These are phyloP conservation scores for Uria aalge DNA, from an alignment of 2,113 vertebrate genomes.

Conservation along the genomic window DNA sequence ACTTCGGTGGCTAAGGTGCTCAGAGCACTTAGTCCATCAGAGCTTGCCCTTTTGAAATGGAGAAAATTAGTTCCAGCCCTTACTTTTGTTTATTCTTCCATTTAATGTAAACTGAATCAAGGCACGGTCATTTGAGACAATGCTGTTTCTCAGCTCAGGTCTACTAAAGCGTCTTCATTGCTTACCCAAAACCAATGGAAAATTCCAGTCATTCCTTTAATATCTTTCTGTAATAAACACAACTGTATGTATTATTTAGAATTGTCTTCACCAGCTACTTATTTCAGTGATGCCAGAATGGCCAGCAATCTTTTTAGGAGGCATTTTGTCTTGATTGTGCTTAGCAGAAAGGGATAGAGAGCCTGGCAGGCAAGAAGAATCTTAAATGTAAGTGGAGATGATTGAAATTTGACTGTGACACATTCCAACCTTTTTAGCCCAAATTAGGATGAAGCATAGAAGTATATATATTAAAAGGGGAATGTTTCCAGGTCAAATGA, in stretches of 20 bases:
- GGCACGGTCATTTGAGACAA: not conserved
- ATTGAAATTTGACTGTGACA: conserved; percentile 4
- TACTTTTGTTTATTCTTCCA: conserved; percentile 22
- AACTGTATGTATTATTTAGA: conserved; percentile 45
- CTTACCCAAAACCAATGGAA: conserved; percentile 26
- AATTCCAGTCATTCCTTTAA: conserved; percentile 44
- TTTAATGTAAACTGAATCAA: conserved; percentile 35
- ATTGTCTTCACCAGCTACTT: conserved; percentile 9
- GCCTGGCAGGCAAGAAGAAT: not conserved
- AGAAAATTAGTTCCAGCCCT: conserved; percentile 34
- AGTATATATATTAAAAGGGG: not conserved
- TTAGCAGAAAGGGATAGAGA: not conserved
- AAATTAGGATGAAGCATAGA: not conserved
- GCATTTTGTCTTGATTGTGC: not conserved
- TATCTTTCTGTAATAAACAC: conserved; percentile 27
- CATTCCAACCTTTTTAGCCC: not conserved
- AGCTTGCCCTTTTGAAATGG: conserved; percentile 4
- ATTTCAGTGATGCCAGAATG: not conserved
- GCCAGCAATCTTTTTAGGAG: not conserved
- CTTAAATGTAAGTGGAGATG: not conserved
- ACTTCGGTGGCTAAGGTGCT: not conserved
- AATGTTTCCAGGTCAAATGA: conserved; percentile 5
- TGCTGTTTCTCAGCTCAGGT: not conserved
- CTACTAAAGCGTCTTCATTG: conserved; percentile 30
- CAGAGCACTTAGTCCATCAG: conserved; percentile 42